Conservation (phyloP, 2,113 vertebrate species). For the Pheucticus melanocephalus region DNA sequence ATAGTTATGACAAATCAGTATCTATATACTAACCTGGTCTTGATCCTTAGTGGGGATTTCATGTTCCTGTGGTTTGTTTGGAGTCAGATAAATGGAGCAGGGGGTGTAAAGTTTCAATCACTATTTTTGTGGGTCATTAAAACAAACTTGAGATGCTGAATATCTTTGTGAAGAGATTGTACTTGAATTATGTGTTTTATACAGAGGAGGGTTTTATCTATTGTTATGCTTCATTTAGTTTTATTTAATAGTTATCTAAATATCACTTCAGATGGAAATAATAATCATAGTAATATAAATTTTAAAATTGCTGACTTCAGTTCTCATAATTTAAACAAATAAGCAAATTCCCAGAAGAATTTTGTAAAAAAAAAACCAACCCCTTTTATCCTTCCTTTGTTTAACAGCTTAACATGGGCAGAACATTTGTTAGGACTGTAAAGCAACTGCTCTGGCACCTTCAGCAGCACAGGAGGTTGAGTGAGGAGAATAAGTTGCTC, state of each 20-base stretch:
- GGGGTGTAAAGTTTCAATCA: neutral
- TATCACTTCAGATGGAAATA: neutral
- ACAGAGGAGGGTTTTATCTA: neutral
- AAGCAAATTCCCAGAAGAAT: neutral
- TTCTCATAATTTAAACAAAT: neutral
- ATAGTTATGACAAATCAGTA: neutral
- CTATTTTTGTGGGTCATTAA: neutral
- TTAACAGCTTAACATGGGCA: neutral
- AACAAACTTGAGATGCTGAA: neutral
- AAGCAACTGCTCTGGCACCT: neutral
- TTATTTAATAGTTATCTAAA: neutral
- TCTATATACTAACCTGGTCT: neutral
- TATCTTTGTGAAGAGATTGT: neutral
- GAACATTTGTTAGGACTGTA: neutral
- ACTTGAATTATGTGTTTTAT: neutral
- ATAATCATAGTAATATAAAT: neutral
- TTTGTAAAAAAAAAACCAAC: neutral
- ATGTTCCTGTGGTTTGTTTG: neutral
- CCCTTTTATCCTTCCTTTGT: neutral
- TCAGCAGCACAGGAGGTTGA: neutral
- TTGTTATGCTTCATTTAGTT: neutral
- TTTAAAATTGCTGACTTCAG: neutral
- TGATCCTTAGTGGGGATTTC: neutral
- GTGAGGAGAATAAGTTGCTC: neutral
- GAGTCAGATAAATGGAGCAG: neutral